Percentiles rank a stretch among this genome's conserved stretches.
Evolutionary conservation across 2,113 vertebrate species (phyloP).

Genomic region (Rhipidura dahli): DNA sequence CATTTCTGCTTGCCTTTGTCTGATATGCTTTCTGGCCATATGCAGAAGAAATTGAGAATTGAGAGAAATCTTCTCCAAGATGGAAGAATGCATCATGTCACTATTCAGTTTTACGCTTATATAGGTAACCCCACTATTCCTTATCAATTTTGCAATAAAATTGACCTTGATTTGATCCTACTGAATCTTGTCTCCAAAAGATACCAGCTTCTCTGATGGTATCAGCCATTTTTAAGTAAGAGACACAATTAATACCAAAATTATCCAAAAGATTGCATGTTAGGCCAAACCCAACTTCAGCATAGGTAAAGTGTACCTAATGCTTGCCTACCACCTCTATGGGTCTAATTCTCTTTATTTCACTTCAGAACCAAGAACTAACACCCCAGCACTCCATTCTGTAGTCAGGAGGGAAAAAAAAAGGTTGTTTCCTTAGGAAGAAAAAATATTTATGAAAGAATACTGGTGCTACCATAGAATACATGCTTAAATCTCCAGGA

Average conservation of each 20-base stretch:
- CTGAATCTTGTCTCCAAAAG: background rate
- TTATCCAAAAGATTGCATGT: background rate
- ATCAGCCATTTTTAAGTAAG: background rate
- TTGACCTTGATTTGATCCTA: background rate
- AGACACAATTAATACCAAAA: background rate
- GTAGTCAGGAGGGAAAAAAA: background rate
- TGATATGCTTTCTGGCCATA: background rate
- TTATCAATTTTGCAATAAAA: background rate
- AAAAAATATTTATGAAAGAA: background rate
- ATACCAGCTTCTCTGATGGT: background rate
- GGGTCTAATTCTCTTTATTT: background rate
- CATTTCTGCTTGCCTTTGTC: background rate
- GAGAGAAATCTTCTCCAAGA: background rate
- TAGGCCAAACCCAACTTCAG: background rate
- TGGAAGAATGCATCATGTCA: background rate
- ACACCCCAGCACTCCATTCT: background rate
- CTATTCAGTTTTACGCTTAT: background rate
- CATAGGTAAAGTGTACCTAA: background rate
- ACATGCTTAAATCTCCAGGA: background rate
- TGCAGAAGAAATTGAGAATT: background rate
- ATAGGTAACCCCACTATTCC: background rate
- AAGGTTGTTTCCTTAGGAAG: background rate
- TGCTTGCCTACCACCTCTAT: background rate
- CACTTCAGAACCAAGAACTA: background rate
- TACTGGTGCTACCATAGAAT: background rate